These are phyloP conservation scores for Saguinus oedipus DNA, from an alignment of 2,797 vertebrate genomes.

Conservation along the genomic window DNA sequence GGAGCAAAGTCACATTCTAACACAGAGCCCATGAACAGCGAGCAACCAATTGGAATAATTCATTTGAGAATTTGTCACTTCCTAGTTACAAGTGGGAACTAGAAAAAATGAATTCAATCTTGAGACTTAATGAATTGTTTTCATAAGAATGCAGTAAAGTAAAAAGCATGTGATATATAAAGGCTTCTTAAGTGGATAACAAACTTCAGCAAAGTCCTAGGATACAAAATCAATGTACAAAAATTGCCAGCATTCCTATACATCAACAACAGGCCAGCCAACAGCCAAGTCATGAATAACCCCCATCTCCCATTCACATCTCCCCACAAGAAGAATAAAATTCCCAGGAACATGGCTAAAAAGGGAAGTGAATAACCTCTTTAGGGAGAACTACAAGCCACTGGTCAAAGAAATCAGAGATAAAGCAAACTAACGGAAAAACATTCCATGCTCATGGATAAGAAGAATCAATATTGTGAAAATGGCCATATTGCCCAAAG, in stretches of 20 bases:
- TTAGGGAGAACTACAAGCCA: not conserved
- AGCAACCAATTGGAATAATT: not conserved
- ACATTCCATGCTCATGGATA: not conserved
- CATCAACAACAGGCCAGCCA: not conserved
- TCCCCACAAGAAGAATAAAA: not conserved
- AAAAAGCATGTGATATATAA: not conserved
- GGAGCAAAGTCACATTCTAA: not conserved
- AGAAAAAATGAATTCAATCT: not conserved
- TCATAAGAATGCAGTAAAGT: not conserved
- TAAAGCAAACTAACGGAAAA: not conserved
- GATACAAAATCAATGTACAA: not conserved
- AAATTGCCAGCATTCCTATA: not conserved
- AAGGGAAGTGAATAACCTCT: not conserved
- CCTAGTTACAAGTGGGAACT: not conserved
- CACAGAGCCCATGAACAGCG: not conserved
- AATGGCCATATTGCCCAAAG: not conserved
- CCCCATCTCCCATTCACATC: not conserved
- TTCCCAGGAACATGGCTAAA: not conserved
- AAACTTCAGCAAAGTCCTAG: not conserved
- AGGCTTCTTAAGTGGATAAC: not conserved
- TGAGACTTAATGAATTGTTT: constrained; percentile 22
- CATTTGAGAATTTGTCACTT: not conserved
- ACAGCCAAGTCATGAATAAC: not conserved
- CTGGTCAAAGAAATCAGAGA: not conserved
- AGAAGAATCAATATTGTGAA: not conserved